phyloP scores from a whole-genome alignment of 2,888 invertebrate genomes.

The Lasiommata megera region DNA sequence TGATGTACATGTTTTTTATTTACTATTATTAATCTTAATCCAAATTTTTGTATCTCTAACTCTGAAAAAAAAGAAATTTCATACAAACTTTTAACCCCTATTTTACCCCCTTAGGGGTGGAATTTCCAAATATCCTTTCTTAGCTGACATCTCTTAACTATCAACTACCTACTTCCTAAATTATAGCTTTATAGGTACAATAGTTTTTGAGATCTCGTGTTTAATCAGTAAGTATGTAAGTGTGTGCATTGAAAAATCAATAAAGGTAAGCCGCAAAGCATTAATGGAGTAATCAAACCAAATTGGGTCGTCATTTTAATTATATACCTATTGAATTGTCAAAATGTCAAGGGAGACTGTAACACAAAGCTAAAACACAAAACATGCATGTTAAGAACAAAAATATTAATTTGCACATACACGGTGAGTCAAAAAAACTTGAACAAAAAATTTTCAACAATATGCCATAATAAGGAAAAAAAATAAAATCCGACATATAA shows the following conservation, averaged over 20 bases:
- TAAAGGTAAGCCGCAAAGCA: background rate
- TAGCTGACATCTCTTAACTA: too few species aligned
- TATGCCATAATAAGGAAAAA: background rate
- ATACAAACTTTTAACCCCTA: too few species aligned
- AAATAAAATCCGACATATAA: conserved; percentile 4
- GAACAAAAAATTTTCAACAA: background rate
- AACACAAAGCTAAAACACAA: conserved; percentile 22
- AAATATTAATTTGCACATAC: conserved; percentile 8
- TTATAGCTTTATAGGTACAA: too few species aligned
- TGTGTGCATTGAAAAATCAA: background rate
- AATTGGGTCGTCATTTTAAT: background rate
- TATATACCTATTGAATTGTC: background rate
- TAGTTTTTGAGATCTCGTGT: too few species aligned
- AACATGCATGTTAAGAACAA: conserved; percentile 17
- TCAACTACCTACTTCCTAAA: too few species aligned
- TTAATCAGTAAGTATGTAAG: too few species aligned
- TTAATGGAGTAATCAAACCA: background rate
- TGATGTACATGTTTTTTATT: too few species aligned
- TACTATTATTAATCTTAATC: too few species aligned
- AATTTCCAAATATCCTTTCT: too few species aligned
- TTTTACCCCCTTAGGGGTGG: too few species aligned
- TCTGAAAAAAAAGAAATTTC: too few species aligned
- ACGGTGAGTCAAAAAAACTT: background rate
- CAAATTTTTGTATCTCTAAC: too few species aligned
- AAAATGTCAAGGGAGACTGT: conserved; percentile 9